Evolutionary conservation across 2,113 vertebrate genomes (phyloP), one percentile per base, ranked within the genome.

Genomic region (Eira barbara): DNA sequence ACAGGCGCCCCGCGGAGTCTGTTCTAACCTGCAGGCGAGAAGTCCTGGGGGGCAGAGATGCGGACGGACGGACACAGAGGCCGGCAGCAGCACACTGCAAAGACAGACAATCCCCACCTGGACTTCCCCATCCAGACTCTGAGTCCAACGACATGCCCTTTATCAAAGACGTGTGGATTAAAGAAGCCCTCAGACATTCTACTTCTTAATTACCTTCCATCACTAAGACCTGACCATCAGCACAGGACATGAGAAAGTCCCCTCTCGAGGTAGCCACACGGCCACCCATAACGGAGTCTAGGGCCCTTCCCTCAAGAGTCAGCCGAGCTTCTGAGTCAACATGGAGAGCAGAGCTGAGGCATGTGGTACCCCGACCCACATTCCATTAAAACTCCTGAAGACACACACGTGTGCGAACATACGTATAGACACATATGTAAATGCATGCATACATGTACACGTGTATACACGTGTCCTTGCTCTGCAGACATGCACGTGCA

Each of bases 141-240:
- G 15, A 61, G 29, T 52, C 61, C 79, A 8, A 52, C 3, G 10
- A 21, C 20, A 7, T 6, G 23, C 1, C 1, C 52, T 55, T 63
- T 73, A 12, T 21, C 2, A 9, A 83, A 63, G 39, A 13, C 5
- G 13, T 4, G n/a, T 4, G 88, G 49, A 21, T 76, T 55, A 85
- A 71, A 27, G 55, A 52, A 91, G 80, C 39, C 76, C 89, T 91
- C 57, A 25, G 79, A 67, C 59, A 9, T 45, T 74, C 27, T 7
- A 25, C 20, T 86, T 83, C 39, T 71, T 92, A 74, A 93, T 92
- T 55, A 45, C n/a, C n/a, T 94, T 78, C 69, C 63, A 59, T 49
- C 74, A 91, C 42, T 31, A 69, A 83, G 59, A 47, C 55, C 49
- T 67, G 31, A 84, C 87, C 57, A 21, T 7, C 25, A 91, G 59